A percentile compares a stretch with the other conserved stretches of the same genome.
These are phyloP conservation scores for Morone saxatilis DNA, from an alignment of 2,113 vertebrate genomes.

Conservation along the genomic window DNA sequence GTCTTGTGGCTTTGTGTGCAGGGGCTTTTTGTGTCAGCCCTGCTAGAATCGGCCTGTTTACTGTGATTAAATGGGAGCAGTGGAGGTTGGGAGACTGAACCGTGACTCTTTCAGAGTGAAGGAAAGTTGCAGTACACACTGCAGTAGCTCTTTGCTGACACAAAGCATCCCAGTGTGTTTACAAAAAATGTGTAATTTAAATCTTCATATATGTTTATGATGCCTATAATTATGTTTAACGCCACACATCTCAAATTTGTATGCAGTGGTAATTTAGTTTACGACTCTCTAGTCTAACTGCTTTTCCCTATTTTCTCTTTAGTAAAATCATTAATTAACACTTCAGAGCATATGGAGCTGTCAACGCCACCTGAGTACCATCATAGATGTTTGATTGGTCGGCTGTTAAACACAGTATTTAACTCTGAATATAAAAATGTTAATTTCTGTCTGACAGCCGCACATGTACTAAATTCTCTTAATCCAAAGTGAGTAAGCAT, in stretches of 20 bases:
- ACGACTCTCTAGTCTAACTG: neutral
- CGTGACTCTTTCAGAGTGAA: constrained; percentile 39
- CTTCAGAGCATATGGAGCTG: constrained; percentile 24
- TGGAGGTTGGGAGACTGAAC: constrained; percentile 41
- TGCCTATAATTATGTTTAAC: neutral
- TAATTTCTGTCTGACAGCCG: neutral
- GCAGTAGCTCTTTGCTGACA: constrained; percentile 18
- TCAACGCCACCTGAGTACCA: neutral
- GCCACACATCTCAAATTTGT: neutral
- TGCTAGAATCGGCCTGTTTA: constrained; percentile 61
- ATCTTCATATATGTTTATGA: neutral
- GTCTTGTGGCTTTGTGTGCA: constrained; percentile 58
- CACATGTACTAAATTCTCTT: neutral
- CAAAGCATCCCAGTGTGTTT: neutral
- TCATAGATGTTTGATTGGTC: neutral
- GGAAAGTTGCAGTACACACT: constrained; percentile 45
- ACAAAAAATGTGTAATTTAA: neutral
- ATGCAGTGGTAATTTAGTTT: constrained; percentile 1
- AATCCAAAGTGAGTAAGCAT: neutral
- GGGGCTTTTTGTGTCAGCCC: constrained; percentile 55
- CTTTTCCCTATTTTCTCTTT: constrained; percentile 21
- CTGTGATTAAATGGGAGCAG: constrained; percentile 71
- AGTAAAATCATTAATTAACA: constrained; percentile 24
- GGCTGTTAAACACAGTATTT: neutral
- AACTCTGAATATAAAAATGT: neutral